Percentiles rank a stretch among this genome's conserved stretches.
These are phyloP conservation scores for Xanthorhoe spadicearia DNA, from an alignment of 2,888 invertebrate species.

Conservation along the genomic window DNA sequence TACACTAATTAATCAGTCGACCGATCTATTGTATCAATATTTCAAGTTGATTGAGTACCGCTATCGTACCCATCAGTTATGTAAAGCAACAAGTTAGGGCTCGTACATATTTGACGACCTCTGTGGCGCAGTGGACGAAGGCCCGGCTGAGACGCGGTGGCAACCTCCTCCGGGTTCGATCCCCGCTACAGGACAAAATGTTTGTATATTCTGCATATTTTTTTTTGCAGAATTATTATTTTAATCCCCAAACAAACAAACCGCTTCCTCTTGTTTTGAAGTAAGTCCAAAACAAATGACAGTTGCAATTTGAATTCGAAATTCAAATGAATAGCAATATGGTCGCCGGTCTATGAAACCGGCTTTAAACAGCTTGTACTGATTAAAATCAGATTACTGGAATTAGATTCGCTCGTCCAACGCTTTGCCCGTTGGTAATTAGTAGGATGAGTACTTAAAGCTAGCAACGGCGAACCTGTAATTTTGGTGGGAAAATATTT, in stretches of 20 bases:
- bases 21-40: conserved; percentile 16
- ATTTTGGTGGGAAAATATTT: neutral
- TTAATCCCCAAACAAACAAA: no score
- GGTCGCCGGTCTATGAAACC: neutral
- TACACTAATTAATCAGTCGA: conserved; percentile 5
- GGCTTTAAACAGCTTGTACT: conserved; percentile 32
- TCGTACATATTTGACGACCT: neutral
- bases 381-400: conserved; percentile 52
- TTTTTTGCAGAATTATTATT: no score
- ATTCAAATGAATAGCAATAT: conserved; percentile 1
- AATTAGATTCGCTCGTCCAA: conserved; percentile 35
- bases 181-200: no score
- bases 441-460: neutral
- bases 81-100: conserved; percentile 16
- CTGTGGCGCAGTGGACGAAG: no score
- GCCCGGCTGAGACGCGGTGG: no score
- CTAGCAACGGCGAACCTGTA: neutral
- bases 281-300: neutral
- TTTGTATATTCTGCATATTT: no score
- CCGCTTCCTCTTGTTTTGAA: neutral
- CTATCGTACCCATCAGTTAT: conserved; percentile 13
- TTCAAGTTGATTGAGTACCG: conserved; percentile 5
- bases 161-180: no score
- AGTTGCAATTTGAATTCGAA: neutral
- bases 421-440: conserved; percentile 11